phyloP scores from a whole-genome alignment of 2,888 invertebrate genomes.

The Ferdinandea cuprea region DNA sequence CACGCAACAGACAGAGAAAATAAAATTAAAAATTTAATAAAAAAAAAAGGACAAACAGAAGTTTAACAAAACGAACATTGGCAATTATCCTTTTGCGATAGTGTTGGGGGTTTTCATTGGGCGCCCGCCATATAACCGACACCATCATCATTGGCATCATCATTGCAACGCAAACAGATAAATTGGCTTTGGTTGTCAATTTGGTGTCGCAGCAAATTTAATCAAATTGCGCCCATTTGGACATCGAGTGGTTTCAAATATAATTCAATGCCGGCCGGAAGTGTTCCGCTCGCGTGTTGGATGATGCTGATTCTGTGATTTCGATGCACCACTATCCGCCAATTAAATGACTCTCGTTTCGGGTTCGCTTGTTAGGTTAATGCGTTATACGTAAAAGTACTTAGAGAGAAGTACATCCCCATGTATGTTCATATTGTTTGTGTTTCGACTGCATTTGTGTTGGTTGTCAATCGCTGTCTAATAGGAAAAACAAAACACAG shows the following conservation, averaged over 20 bases:
- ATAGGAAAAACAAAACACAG: constrained; percentile 73
- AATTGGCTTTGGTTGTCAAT: constrained; percentile 72
- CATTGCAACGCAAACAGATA: constrained; percentile 68
- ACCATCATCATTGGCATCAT: constrained; percentile 38
- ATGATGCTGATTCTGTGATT: constrained; percentile 61
- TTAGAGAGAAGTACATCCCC: not conserved
- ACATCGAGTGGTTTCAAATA: constrained; percentile 63
- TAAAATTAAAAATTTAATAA: constrained; percentile 7
- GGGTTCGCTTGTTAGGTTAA: constrained; percentile 58
- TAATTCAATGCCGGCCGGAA: constrained; percentile 61
- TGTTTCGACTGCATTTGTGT: constrained; percentile 40
- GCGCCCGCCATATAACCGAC: constrained; percentile 16
- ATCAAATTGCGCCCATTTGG: constrained; percentile 68
- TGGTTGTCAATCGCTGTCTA: constrained; percentile 60
- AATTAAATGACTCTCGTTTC: constrained; percentile 63
- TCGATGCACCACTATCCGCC: constrained; percentile 33
- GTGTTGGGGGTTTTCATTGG: not conserved
- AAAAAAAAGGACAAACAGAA: constrained; percentile 33
- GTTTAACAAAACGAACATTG: constrained; percentile 35
- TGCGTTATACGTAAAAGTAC: constrained; percentile 17
- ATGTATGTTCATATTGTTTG: constrained; percentile 13
- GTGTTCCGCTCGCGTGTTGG: constrained; percentile 42
- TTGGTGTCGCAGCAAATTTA: constrained; percentile 71
- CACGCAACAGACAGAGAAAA: constrained; percentile 23
- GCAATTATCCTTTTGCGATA: constrained; percentile 58